Evolutionary conservation across 2,797 vertebrate species (phyloP).

Genomic region (Coregonus sp.): DNA sequence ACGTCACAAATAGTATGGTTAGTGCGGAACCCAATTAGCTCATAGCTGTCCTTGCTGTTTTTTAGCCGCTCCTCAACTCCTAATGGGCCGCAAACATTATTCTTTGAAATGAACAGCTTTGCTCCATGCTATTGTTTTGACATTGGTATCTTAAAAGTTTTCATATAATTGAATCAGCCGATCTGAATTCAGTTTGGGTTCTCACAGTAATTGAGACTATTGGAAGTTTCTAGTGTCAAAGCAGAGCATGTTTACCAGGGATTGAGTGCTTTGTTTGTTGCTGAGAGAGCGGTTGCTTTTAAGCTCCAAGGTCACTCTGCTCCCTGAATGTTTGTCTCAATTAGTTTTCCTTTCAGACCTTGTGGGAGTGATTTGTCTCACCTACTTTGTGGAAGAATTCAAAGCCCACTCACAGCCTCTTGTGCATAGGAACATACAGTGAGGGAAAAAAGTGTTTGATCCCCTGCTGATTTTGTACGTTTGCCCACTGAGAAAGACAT

Average conservation of each 20-base stretch:
- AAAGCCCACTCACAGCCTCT: not conserved
- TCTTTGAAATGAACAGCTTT: slow-evolving; percentile 10
- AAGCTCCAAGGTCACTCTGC: slow-evolving; percentile 36
- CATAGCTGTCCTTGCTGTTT: not conserved
- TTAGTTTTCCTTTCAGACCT: slow-evolving; percentile 24
- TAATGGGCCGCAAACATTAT: not conserved
- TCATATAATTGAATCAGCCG: slow-evolving; percentile 4
- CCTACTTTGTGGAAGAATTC: not conserved
- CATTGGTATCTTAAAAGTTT: not conserved
- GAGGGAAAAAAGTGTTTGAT: too few species aligned
- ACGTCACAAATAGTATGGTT: too few species aligned
- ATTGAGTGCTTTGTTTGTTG: not conserved
- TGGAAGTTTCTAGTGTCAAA: slow-evolving; percentile 19
- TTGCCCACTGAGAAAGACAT: too few species aligned
- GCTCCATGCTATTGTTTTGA: not conserved
- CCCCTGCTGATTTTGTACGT: too few species aligned
- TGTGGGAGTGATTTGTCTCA: slow-evolving; percentile 4
- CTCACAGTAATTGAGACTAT: slow-evolving; percentile 31
- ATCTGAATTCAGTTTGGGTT: slow-evolving; percentile 18
- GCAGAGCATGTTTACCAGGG: slow-evolving; percentile 24
- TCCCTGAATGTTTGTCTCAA: slow-evolving; percentile 39
- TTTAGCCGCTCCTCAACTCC: not conserved
- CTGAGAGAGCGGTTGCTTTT: slow-evolving; percentile 27
- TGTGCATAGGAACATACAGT: not conserved
- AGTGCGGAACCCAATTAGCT: slow-evolving; percentile 11